A percentile compares a stretch with the other conserved stretches of the same genome.
phyloP scores from a whole-genome alignment of 2,797 vertebrate genomes.

The Gymnocypris eckloni region DNA sequence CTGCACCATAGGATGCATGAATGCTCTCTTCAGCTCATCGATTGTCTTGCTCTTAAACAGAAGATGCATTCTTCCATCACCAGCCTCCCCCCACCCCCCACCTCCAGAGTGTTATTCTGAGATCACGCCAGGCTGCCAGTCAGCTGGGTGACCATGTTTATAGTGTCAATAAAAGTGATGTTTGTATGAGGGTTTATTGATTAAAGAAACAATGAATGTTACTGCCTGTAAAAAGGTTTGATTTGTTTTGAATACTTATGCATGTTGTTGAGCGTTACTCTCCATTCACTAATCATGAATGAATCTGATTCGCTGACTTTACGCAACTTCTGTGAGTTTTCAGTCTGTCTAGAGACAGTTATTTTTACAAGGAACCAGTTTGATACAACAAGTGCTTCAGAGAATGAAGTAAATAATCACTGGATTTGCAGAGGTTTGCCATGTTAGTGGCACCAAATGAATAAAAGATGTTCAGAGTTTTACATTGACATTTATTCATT shows the following conservation, averaged over 20 bases:
- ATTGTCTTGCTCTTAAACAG: slow-evolving; percentile 70
- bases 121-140: background rate
- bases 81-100: slow-evolving; percentile 37
- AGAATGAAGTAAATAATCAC: background rate
- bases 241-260: background rate
- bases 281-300: background rate
- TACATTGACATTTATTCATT: background rate
- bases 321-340: background rate
- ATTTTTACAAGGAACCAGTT: background rate
- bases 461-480: background rate
- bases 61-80: slow-evolving; percentile 69
- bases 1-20: slow-evolving; percentile 65
- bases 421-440: background rate
- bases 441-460: background rate
- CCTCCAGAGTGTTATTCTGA: slow-evolving; percentile 14
- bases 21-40: slow-evolving; percentile 74
- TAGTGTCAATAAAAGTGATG: background rate
- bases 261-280: background rate
- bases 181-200: slow-evolving; percentile 6
- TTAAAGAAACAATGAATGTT: background rate
- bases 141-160: background rate
- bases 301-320: background rate
- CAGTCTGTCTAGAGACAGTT: background rate
- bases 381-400: background rate
- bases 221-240: background rate